A percentile compares a stretch with the other conserved stretches of the same genome.
Evolutionary conservation across 2,113 vertebrate species (phyloP).

Genomic region (Nothobranchius furzeri): DNA sequence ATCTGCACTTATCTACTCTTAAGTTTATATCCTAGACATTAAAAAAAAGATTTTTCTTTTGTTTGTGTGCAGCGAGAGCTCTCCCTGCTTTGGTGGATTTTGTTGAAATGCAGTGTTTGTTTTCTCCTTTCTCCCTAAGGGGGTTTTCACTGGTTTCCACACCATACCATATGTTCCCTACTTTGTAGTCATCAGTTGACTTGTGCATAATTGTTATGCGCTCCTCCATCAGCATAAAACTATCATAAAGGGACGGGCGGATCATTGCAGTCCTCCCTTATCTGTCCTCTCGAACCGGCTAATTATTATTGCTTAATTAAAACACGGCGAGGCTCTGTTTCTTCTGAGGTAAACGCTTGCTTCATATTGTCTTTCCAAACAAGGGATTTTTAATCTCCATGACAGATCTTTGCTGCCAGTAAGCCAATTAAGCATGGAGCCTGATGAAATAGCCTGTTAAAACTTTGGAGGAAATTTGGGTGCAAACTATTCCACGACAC

Average conservation of each 20-base stretch:
- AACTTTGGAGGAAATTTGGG: slow-evolving; percentile 50
- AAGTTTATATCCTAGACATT: too few relatives aligned
- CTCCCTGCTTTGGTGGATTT: slow-evolving; percentile 14
- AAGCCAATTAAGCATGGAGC: slow-evolving; percentile 66
- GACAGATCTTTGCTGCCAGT: slow-evolving; percentile 41
- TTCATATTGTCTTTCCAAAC: slow-evolving; percentile 62
- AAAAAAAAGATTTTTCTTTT: neutral
- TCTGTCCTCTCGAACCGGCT: slow-evolving; percentile 51
- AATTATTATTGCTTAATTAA: slow-evolving; percentile 76
- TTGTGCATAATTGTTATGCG: neutral
- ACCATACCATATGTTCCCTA: slow-evolving; percentile 33
- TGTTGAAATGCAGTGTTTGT: slow-evolving; percentile 36
- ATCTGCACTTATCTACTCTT: too few relatives aligned
- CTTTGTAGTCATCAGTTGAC: slow-evolving; percentile 19
- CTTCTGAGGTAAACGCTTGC: slow-evolving; percentile 56
- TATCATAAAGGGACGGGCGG: slow-evolving; percentile 21
- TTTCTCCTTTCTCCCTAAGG: slow-evolving; percentile 27
- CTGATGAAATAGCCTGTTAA: slow-evolving; percentile 47
- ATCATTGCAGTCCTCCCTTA: slow-evolving; percentile 43
- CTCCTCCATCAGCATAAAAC: slow-evolving; percentile 26
- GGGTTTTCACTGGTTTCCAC: slow-evolving; percentile 10
- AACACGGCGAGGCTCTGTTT: slow-evolving; percentile 64
- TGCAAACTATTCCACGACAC: slow-evolving; percentile 19
- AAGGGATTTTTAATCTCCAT: slow-evolving; percentile 46
- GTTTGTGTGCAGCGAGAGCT: slow-evolving; percentile 25